Evolutionary conservation across 2,888 invertebrate genomes (phyloP), one percentile per base, ranked within the genome.

Genomic region (Apocheima hispidaria): DNA sequence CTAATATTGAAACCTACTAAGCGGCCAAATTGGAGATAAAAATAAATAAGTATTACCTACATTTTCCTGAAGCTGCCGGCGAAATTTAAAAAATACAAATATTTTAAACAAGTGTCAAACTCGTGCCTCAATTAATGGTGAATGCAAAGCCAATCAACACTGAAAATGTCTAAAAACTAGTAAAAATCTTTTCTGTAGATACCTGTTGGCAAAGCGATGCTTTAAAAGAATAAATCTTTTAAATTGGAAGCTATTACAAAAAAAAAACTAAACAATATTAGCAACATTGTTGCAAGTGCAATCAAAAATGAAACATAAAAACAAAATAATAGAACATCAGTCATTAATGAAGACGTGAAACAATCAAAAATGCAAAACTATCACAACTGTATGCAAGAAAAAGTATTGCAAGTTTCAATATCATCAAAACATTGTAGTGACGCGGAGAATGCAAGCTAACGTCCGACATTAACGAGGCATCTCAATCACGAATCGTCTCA

Each of bases 401-500:
- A 74, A 66, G 54, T 68, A 56, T 49, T 60, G 48, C 49, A 51
- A 28, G 30, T 65, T 68, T 63, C 53, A 50, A 61, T n/a, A n/a
- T n/a, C 57, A 69, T 65, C 63, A 65, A 70, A 68, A 66, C 68
- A 65, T 63, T 65, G 68, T 70, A 76, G 74, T 75, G 30, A 74
- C 72, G 70, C 66, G 65, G 71, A 71, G 75, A 79, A 85, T 79
- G 79, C 79, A 72, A 69, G 69, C 66, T 60, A 74, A 71, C 75
- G 70, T 71, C 74, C 68, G 79, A 82, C 80, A 79, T 82, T 88
- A 89, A 88, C 87, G 87, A 86, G 73, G 79, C 81, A 83, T 84
- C 77, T 85, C 80, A 81, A 87, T 87, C 81, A 81, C 76, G 80
- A 73, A 75, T 79, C 79, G 78, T 82, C 84, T 83, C 85, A 86